Base-by-base conservation (phyloP, 35 echinoderm and acorn worm genomes). In the Apostichopus japonicus region DNA sequence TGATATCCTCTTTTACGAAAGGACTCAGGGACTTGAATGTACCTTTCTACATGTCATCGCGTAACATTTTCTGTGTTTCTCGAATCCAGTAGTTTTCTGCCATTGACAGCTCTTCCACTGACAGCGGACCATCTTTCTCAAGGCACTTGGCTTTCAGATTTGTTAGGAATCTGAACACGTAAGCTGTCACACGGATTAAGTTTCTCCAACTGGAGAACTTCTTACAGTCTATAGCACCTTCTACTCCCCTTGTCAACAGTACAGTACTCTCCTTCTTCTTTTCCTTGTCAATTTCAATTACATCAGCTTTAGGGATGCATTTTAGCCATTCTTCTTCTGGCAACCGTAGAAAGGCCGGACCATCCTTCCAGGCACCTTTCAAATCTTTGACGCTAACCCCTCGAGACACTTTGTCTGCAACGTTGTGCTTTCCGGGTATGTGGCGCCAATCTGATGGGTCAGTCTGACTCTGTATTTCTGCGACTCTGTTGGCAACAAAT, bases 401-500 rank as follows among this genome's bases (percentile, higher is more conserved):
- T 65, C 90, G 65, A 53, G 96, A 97, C 16, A 94, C 59, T 1
- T 97, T 52, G 59, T 97, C 91, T 13, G 95, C 95, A 67, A 90
- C 23, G 72, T 96, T 96, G 11, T 71, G 13, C 52, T 89, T 75
- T 76, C 93, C 93, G 73, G 93, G 93, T 82, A 94, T 63, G 59
- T 96, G 90, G 11, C 71, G 77, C 93, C 93, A 94, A 7, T 96
- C 67, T 53, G 84, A 83, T 23, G 91, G 90, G 53, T 96, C 93
- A 19, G 95, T 90, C 0, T 10, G 19, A 62, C 90, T 93, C 79
- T 96, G 93, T 15, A 94, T 93, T 67, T 92, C 91, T 0, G 88
- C 79, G 10, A 96, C 90, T 91, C 95, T 54, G 55, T 80, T 90
- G 54, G 95, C 84, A 27, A 96, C 93, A 90, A 94, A 96, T 81